These are phyloP conservation scores for Eurystomus gularis DNA, from an alignment of 2,113 vertebrate genomes.

Conservation along the genomic window DNA sequence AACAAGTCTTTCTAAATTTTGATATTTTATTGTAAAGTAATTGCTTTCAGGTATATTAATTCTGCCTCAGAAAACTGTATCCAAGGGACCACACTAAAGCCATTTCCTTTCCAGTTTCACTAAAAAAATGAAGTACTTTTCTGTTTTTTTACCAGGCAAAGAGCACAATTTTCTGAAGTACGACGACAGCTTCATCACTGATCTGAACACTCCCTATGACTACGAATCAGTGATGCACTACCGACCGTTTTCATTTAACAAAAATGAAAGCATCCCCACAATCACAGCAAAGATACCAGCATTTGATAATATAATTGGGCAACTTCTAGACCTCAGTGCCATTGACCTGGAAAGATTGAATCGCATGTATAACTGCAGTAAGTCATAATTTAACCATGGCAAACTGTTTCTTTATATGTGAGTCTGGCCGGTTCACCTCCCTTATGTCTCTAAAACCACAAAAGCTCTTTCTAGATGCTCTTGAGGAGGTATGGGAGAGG, in stretches of 20 bases:
- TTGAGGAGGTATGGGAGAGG: neutral
- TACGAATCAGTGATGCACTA: conserved; percentile 95
- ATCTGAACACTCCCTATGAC: conserved; percentile 92
- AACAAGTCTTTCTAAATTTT: neutral
- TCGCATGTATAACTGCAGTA: conserved; percentile 94
- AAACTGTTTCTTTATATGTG: neutral
- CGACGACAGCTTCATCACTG: conserved; percentile 80
- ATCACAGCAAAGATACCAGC: conserved; percentile 89
- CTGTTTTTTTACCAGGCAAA: conserved; percentile 66
- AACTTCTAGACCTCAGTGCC: conserved; percentile 86
- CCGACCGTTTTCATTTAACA: conserved; percentile 86
- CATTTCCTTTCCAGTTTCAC: neutral
- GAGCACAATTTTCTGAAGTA: conserved; percentile 87
- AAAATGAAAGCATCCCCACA: conserved; percentile 81
- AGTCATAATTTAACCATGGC: conserved; percentile 38
- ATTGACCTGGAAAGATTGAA: conserved; percentile 86
- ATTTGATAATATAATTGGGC: conserved; percentile 87
- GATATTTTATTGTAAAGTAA: neutral
- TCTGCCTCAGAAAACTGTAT: neutral
- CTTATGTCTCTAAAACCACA: neutral
- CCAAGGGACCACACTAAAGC: neutral
- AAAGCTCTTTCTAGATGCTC: neutral
- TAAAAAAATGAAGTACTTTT: neutral
- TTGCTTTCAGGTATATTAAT: neutral
- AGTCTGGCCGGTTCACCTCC: neutral